Percentiles rank a stretch among this genome's conserved stretches.
Evolutionary conservation across 2,888 invertebrate genomes (phyloP).

Genomic region (Ochropacha duplaris): DNA sequence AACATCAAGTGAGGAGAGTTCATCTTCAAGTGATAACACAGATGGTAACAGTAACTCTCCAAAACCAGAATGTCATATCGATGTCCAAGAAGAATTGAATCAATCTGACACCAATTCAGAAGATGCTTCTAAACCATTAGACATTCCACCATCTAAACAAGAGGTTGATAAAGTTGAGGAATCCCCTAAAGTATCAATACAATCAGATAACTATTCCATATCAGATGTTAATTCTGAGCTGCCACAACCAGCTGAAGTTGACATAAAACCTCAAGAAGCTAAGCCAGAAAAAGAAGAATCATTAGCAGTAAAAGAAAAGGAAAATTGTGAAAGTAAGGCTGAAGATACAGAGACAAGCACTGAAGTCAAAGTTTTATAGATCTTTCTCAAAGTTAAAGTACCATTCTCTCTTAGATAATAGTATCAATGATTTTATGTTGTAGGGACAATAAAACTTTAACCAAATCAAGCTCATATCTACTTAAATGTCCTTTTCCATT

Average conservation of each 20-base stretch:
- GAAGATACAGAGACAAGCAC: constrained; percentile 27
- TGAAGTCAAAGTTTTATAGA: constrained; percentile 13
- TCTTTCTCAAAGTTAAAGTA: neutral
- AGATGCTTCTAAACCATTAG: constrained; percentile 27
- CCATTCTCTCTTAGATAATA: neutral
- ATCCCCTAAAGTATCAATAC: constrained; percentile 42
- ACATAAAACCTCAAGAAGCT: constrained; percentile 17
- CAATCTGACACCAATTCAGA: constrained; percentile 42
- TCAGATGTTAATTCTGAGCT: constrained; percentile 71
- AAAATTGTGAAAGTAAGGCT: constrained; percentile 23
- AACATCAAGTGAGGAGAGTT: constrained; percentile 74
- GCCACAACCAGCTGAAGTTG: constrained; percentile 40
- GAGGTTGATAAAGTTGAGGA: constrained; percentile 28
- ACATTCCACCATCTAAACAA: constrained; percentile 26
- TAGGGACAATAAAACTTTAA: neutral
- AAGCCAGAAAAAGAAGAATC: constrained; percentile 12
- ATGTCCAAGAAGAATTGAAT: constrained; percentile 54
- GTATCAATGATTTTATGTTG: neutral
- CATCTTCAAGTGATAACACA: constrained; percentile 74
- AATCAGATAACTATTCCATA: constrained; percentile 70
- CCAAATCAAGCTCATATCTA: neutral
- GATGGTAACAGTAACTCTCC: constrained; percentile 76
- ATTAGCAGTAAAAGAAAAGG: constrained; percentile 10
- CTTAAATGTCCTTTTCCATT: neutral
- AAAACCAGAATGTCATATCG: constrained; percentile 56